Base-by-base conservation (phyloP, 92 coral and sea anemone species). In the Siderastrea siderea region DNA sequence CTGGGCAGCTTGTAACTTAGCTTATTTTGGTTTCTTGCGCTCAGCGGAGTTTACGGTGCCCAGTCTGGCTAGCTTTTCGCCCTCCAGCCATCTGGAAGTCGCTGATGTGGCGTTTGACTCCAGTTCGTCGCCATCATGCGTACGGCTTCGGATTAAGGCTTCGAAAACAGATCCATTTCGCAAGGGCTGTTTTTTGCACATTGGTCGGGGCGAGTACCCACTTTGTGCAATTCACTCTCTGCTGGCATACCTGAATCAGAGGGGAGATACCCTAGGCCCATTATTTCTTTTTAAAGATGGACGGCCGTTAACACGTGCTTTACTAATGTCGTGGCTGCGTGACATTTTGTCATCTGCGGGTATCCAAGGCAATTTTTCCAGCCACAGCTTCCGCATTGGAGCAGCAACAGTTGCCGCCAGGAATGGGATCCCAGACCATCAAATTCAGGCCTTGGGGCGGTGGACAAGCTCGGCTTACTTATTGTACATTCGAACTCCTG, bases 91-190 rank as follows among this genome's bases (percentile, higher is more conserved):
- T 14, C 83, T 85, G 8, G 54, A 54, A 14, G 60, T 65, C 26
- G 67, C 44, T 10, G 89, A 75, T 43, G 44, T 76, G 2, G 49
- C 89, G 1, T 46, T 51, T 3, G 82, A 85, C 51, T 26, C 13
- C 6, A 58, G 16, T 16, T 3, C 43, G 16, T n/a, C 13, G 8
- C 89, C 89, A 2, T 62, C 75, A 6, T 47, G 65, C 17, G 2
- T 85, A 9, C 89, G 66, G 26, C 59, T 85, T 10, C 12, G 38
- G 14, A 85, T 85, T 19, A 85, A 85, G 52, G 81, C 53, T 26
- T 84, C 88, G 3, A 84, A 84, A n/a, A 75, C 89, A 43, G 82
- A 84, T 51, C 82, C 89, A 16, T 75, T 84, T 16, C 52, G 75
- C 70, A 74, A 83, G 64, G 83, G 89, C 45, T 63, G 83, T 53